These are phyloP conservation scores for Sweltsa coloradensis DNA, from an alignment of 1,140 invertebrate species.

Conservation along the genomic window DNA sequence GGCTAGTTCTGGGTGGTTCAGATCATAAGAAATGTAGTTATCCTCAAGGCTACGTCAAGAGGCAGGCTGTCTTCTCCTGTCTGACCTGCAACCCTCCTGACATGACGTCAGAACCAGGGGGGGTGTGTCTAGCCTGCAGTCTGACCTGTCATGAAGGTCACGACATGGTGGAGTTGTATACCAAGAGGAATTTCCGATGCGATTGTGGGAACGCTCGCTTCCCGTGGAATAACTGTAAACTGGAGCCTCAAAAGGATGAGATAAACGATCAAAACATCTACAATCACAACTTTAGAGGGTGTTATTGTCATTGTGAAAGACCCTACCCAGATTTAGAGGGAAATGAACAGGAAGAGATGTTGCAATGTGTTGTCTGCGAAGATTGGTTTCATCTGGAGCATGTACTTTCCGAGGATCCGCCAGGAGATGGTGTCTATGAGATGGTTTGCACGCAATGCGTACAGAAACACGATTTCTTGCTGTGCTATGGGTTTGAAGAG, in stretches of 20 bases:
- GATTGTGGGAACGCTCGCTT: slow-evolving; percentile 94
- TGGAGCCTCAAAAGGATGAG: slow-evolving; percentile 44
- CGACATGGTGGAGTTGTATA: slow-evolving; percentile 92
- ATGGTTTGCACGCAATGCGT: no score
- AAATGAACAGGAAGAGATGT: slow-evolving; percentile 77
- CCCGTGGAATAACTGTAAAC: slow-evolving; percentile 49
- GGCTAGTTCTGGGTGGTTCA: slow-evolving; percentile 77
- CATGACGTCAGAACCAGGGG: slow-evolving; percentile 49
- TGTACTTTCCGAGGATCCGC: no score
- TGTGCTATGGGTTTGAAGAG: no score
- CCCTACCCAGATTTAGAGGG: slow-evolving; percentile 90
- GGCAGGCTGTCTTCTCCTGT: slow-evolving; percentile 94
- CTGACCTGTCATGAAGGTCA: slow-evolving; percentile 93
- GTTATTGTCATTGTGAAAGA: slow-evolving; percentile 86
- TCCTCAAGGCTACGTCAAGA: slow-evolving; percentile 76
- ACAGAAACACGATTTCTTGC: no score
- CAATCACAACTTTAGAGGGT: slow-evolving; percentile 88
- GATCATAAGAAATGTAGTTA: slow-evolving; percentile 85
- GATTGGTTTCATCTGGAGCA: slow-evolving; percentile 99
- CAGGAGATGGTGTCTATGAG: no score
- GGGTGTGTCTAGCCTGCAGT: slow-evolving; percentile 89
- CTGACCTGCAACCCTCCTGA: slow-evolving; percentile 67
- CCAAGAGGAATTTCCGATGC: slow-evolving; percentile 90
- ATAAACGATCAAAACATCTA: slow-evolving; percentile 79
- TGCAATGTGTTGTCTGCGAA: slow-evolving; percentile 94